phyloP scores from a whole-genome alignment of 2,113 vertebrate genomes.

The Lynx canadensis region DNA sequence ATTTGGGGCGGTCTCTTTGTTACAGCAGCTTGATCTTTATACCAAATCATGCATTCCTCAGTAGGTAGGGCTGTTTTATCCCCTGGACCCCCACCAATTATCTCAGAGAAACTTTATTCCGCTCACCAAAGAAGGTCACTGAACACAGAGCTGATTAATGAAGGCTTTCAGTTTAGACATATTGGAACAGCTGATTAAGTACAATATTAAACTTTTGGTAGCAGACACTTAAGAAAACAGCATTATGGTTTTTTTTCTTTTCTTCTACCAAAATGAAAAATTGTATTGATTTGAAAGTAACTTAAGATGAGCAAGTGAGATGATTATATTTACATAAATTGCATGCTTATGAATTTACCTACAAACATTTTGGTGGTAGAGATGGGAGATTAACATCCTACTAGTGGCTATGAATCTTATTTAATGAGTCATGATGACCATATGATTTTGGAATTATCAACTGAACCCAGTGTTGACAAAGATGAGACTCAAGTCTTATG shows the following conservation, averaged over 20 bases:
- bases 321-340: not conserved
- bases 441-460: not conserved
- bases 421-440: not conserved
- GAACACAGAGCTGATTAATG: not conserved
- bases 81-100: not conserved
- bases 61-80: not conserved
- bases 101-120: conserved; percentile 6
- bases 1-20: not conserved
- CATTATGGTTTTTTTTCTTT: not conserved
- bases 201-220: not conserved
- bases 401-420: not conserved
- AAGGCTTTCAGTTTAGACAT: not conserved
- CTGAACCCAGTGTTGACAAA: not conserved
- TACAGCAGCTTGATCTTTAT: not conserved
- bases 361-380: not conserved
- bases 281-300: not conserved
- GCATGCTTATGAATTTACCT: not conserved
- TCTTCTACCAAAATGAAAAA: conserved; percentile 25
- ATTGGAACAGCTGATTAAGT: not conserved
- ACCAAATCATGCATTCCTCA: not conserved
- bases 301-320: not conserved
- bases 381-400: not conserved
- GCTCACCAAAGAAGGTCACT: not conserved
- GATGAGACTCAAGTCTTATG: not conserved
- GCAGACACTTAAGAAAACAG: not conserved